Percentiles rank a stretch among this genome's conserved stretches.
These are phyloP conservation scores for Phymastichus coffea DNA, from an alignment of 1,140 invertebrate genomes.

Conservation along the genomic window DNA sequence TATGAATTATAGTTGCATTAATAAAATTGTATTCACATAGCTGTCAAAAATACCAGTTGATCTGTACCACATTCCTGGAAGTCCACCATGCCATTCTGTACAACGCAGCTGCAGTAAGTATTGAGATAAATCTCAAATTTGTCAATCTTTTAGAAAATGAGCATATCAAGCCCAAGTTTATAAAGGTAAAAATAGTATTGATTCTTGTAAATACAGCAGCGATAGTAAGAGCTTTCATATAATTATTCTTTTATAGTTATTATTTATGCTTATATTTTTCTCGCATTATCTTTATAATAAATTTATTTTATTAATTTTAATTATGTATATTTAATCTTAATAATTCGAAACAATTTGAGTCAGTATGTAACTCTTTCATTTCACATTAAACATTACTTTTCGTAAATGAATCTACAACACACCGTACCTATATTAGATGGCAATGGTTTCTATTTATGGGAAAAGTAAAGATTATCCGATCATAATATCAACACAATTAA, in stretches of 20 bases:
- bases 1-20: too few relatives aligned
- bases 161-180: conserved; percentile 69
- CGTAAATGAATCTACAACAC: conserved; percentile 65
- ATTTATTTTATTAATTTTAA: too few relatives aligned
- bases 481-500: too few relatives aligned
- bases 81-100: conserved; percentile 70
- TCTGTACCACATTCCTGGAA: conserved; percentile 68
- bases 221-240: too few relatives aligned
- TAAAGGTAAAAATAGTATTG: conserved; percentile 65
- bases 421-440: conserved; percentile 67
- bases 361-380: too few relatives aligned
- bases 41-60: conserved; percentile 56
- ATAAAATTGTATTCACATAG: too few relatives aligned
- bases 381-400: too few relatives aligned
- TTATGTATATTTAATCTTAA: too few relatives aligned
- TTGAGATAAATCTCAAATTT: conserved; percentile 71
- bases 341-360: too few relatives aligned
- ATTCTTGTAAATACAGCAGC: too few relatives aligned
- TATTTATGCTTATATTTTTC: conserved; percentile 30
- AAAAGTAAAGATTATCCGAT: conserved; percentile 51
- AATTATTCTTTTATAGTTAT: conserved; percentile 12
- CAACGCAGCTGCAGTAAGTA: conserved; percentile 67
- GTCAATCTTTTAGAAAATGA: conserved; percentile 65
- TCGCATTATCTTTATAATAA: too few relatives aligned
- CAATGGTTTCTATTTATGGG: conserved; percentile 66